These are phyloP conservation scores for Diglossa cyanea DNA, from an alignment of 2,797 vertebrate genomes.

Conservation along the genomic window DNA sequence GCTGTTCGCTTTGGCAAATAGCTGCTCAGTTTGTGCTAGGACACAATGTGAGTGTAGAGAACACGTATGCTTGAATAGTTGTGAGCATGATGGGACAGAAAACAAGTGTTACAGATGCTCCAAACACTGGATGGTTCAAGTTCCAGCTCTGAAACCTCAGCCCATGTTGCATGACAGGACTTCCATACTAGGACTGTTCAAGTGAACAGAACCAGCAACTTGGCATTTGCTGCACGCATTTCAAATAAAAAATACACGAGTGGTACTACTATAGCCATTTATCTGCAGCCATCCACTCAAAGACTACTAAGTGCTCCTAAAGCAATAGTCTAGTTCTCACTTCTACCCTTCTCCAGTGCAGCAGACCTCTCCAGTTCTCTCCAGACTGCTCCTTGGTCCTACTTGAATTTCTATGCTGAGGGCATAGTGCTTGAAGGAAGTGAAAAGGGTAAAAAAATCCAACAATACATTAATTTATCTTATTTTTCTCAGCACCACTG, in stretches of 20 bases:
- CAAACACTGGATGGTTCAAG: neutral
- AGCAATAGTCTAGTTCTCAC: neutral
- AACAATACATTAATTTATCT: neutral
- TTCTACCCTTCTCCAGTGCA: neutral
- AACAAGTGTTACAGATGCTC: neutral
- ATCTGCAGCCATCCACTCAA: neutral
- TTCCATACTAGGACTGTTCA: neutral
- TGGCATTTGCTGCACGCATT: neutral
- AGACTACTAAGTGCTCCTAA: neutral
- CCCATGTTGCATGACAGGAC: neutral
- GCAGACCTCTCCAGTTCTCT: neutral
- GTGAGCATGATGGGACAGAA: neutral
- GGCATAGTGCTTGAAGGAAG: neutral
- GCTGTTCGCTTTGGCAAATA: neutral
- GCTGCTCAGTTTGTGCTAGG: neutral
- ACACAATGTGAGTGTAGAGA: neutral
- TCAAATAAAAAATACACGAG: neutral
- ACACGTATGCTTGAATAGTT: accelerated
- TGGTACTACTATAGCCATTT: neutral
- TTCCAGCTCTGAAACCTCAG: neutral
- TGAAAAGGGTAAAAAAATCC: neutral
- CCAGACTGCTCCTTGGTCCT: neutral
- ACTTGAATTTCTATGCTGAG: neutral
- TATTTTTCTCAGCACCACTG: neutral
- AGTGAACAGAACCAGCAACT: neutral